Base-by-base conservation (phyloP, 2,888 invertebrate genomes). In the Stramonita haemastoma region DNA sequence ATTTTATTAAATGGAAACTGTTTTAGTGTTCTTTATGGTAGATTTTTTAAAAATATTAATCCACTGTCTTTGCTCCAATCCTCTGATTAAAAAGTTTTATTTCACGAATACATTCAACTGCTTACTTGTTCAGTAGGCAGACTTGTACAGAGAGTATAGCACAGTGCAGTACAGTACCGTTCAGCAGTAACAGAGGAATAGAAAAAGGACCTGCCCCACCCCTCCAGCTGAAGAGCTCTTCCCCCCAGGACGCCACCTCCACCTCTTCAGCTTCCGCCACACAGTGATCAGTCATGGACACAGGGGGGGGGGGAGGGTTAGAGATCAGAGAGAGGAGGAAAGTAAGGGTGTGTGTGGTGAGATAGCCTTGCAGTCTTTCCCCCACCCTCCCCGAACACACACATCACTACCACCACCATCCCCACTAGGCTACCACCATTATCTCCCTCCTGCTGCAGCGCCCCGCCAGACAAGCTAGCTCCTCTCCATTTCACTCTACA, bases 401-500 rank as follows among this genome's bases (percentile, higher is more conserved):
- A 46, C 46, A 46, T 8, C 46, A 46, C 46, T 8, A 46, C 46
- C 46, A 8, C 46, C 46, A 8, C 46, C 46, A 8, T 8, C 46
- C 2, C 46, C 46, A 46, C 46, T 22, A 11, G 29, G n/a, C n/a
- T 19, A 34, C 29, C 36, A 15, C 17, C 5, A 32, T 34, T 5
- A 13, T 81, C 29, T 81, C 81, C 19, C 81, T 32, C 4, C 32
- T 34, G 13, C 29, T 77, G n/a, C 29, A 26, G 13, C 29, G 29
- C 26, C 84, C 34, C 17, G 15, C 60, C 29, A 86, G 60, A 86
- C 66, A 66, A 60, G 22, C 86, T 34, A 60, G 22, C 86, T 34
- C 13, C 34, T 34, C 34, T 86, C 86, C 86, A 66, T 60, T 34
- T 57, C 86, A 66, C 32, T 86, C 66, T 11, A 32, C 86, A 60